Conservation (phyloP, 1,140 invertebrate species). For the Teleogryllus occipitalis region DNA sequence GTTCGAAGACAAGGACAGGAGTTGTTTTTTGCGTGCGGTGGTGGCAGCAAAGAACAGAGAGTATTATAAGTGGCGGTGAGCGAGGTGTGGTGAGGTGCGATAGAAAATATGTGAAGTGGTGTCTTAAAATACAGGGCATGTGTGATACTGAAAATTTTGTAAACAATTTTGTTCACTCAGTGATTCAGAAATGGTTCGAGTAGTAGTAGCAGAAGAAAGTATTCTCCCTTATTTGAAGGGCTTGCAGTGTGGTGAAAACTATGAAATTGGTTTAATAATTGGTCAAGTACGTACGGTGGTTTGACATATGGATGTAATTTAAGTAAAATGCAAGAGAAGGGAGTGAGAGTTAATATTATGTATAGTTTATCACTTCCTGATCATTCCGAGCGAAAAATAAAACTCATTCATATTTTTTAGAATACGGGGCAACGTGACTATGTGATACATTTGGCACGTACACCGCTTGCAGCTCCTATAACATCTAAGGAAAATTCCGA, state of each 20-base stretch:
- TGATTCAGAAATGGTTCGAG: neutral
- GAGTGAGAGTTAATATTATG: no score
- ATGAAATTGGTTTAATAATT: neutral
- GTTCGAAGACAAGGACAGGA: no score
- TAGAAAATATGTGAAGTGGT: no score
- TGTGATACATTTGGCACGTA: constrained; percentile 61
- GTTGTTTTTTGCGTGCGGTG: no score
- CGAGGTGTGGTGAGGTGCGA: no score
- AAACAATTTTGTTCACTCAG: no score
- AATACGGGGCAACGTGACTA: constrained; percentile 55
- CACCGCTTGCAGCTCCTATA: constrained; percentile 49
- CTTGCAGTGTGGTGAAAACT: neutral
- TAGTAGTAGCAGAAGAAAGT: neutral
- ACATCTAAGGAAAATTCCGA: constrained; percentile 33
- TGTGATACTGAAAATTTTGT: no score
- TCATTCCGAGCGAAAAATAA: neutral
- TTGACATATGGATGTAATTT: neutral
- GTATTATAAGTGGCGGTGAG: no score
- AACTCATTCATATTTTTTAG: constrained; percentile 31
- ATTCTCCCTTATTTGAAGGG: neutral
- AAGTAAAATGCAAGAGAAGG: neutral
- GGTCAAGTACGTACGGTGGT: neutral
- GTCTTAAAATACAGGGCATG: no score
- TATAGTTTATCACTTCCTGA: neutral
- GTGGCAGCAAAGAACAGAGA: no score